Conservation (phyloP, 2,113 vertebrate species). For the Lichenostomus cassidix region DNA sequence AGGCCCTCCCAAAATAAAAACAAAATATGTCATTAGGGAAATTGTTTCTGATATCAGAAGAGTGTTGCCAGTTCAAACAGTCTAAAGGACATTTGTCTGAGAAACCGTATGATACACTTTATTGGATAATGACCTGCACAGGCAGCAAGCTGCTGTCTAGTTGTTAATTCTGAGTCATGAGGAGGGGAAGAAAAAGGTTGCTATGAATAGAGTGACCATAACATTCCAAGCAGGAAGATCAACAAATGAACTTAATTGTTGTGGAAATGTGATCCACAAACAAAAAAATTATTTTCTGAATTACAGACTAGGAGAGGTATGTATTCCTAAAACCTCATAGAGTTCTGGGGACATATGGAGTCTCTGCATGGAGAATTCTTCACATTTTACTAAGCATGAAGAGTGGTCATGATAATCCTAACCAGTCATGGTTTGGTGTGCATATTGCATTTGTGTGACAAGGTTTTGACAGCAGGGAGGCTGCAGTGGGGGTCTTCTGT, state of each 20-base stretch:
- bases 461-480: not conserved
- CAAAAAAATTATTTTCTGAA: not conserved
- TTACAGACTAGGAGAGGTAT: not conserved
- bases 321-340: not conserved
- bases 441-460: not conserved
- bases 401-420: not conserved
- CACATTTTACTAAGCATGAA: not conserved
- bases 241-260: not conserved
- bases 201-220: not conserved
- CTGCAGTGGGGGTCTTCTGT: not conserved
- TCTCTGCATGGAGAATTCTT: not conserved
- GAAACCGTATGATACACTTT: not conserved
- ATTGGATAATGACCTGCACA: not conserved
- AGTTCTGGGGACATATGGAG: not conserved
- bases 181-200: not conserved
- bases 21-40: not conserved
- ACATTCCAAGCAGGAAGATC: not conserved
- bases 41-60: not conserved
- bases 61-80: not conserved
- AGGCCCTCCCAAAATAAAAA: not conserved
- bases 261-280: not conserved
- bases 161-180: not conserved
- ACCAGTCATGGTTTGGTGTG: not conserved
- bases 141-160: not conserved
- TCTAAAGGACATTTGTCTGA: not conserved